These are phyloP conservation scores for Morelia viridis DNA, from an alignment of 2,797 vertebrate genomes.

Conservation along the genomic window DNA sequence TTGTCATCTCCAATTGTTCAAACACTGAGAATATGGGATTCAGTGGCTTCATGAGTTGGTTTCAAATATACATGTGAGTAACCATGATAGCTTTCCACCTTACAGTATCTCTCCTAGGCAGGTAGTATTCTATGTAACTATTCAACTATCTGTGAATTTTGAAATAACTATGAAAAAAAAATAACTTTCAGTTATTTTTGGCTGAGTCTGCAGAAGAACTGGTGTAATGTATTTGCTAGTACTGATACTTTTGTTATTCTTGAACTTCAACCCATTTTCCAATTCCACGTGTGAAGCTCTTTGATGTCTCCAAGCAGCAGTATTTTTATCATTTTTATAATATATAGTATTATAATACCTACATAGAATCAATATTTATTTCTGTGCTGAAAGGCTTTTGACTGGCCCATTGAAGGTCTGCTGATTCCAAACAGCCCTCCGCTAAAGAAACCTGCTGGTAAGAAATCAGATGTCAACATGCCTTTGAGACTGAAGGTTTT, in stretches of 20 bases:
- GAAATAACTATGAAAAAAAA: conserved; percentile 1
- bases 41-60: not conserved
- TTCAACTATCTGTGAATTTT: not conserved
- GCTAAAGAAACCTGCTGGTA: conserved; percentile 40
- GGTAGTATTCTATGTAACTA: not conserved
- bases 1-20: not conserved
- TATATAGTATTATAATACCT: not conserved
- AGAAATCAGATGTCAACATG: not conserved
- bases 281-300: not conserved
- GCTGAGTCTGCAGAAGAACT: conserved; percentile 9
- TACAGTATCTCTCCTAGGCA: not conserved
- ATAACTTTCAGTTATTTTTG: not conserved
- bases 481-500: conserved; percentile 57
- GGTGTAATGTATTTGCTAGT: not conserved
- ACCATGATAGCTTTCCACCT: not conserved
- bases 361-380: conserved; percentile 15
- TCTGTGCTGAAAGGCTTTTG: conserved; percentile 58
- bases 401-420: conserved; percentile 60
- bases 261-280: not conserved
- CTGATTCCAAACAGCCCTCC: conserved; percentile 59
- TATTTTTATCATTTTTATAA: not conserved
- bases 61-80: not conserved
- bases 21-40: not conserved
- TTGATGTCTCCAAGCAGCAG: not conserved
- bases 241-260: not conserved